phyloP scores from a whole-genome alignment of 2,888 invertebrate species.

The Nemotelus nigrinus region DNA sequence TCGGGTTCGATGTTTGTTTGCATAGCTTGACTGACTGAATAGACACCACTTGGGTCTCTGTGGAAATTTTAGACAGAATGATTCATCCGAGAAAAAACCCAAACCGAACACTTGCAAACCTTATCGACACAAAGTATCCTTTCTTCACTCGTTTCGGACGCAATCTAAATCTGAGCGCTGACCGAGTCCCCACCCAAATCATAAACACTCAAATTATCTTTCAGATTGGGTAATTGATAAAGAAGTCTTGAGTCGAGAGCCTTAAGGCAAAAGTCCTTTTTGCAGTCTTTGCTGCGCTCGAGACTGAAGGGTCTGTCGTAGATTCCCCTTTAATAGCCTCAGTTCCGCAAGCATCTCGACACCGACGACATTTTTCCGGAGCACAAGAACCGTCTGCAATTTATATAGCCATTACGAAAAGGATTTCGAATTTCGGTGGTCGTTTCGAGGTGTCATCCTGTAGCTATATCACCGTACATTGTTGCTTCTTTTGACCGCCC shows the following conservation, averaged over 20 bases:
- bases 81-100: no score
- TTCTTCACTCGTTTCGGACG: not conserved
- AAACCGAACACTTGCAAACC: not conserved
- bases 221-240: conserved; percentile 38
- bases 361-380: not conserved
- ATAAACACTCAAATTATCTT: conserved; percentile 41
- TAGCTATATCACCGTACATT: conserved; percentile 2
- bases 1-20: not conserved
- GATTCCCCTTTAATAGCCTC: not conserved
- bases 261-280: conserved; percentile 37
- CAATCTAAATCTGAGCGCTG: not conserved
- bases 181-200: conserved; percentile 24
- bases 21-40: no score
- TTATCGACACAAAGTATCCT: not conserved
- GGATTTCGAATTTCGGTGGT: conserved; percentile 32
- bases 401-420: conserved; percentile 36
- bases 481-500: conserved; percentile 22
- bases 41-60: not conserved
- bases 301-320: conserved; percentile 1
- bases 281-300: not conserved
- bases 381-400: conserved; percentile 24
- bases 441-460: conserved; percentile 35
- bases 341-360: no score
- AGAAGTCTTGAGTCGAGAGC: not conserved
- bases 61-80: not conserved